Percentiles rank a stretch among this genome's conserved stretches.
These are phyloP conservation scores for Halisarca cf. caerulea DNA, from an alignment of 37 sponge, comb jelly and placozoan species.

Conservation along the genomic window DNA sequence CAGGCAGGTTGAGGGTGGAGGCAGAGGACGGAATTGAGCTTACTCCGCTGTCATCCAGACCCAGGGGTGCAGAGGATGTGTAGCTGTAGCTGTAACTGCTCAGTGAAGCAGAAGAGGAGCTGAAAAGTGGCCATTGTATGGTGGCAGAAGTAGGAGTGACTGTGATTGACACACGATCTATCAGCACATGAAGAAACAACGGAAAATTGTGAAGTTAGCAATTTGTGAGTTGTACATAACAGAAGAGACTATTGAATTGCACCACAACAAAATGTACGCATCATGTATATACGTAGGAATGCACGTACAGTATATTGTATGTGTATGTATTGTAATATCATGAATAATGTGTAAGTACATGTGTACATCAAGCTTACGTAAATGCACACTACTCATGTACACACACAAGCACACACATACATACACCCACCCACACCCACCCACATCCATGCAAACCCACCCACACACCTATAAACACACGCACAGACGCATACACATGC, in stretches of 20 bases:
- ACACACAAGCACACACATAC: neutral
- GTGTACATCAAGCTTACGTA: too few species aligned
- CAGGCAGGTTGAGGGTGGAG: too few species aligned
- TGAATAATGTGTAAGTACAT: too few species aligned
- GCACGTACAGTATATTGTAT: too few species aligned
- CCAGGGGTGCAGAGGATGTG: neutral
- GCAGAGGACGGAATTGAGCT: neutral
- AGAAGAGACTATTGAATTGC: too few species aligned
- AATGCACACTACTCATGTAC: too few species aligned
- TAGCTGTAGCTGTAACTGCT: neutral
- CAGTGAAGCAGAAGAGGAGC: neutral
- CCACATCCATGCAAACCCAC: neutral
- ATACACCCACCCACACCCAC: neutral
- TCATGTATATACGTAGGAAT: too few species aligned
- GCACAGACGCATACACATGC: neutral
- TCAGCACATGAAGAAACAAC: too few species aligned
- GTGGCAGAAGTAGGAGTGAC: neutral
- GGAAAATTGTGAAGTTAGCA: too few species aligned
- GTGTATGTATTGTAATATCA: too few species aligned
- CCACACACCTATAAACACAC: neutral
- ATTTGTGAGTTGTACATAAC: too few species aligned
- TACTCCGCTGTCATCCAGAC: neutral
- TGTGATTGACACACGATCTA: neutral
- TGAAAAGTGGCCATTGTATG: neutral
- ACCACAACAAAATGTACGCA: too few species aligned